These are phyloP conservation scores for Cepaea nemoralis DNA, from an alignment of 1,140 invertebrate species.

Conservation along the genomic window DNA sequence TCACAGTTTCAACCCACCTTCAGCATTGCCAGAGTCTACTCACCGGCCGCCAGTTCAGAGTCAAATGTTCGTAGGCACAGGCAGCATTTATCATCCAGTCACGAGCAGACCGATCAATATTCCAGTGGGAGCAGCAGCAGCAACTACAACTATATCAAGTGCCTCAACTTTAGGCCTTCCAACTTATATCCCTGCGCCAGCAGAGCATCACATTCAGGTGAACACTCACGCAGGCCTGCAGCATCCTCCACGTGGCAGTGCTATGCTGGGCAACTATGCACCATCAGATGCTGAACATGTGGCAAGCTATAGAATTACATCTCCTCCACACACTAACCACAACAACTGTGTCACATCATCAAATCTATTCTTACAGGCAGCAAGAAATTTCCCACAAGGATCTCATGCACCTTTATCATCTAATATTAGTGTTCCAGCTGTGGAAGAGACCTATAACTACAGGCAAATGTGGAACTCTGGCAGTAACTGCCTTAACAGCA, in stretches of 20 bases:
- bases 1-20: background rate
- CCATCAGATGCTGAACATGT: conserved; percentile 3
- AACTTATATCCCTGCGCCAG: conserved; percentile 29
- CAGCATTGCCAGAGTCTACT: conserved; percentile 6
- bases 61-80: conserved; percentile 27
- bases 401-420: conserved; percentile 22
- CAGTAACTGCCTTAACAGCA: conserved; percentile 11
- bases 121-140: conserved; percentile 19
- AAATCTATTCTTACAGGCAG: conserved; percentile 52
- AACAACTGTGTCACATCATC: conserved; percentile 64
- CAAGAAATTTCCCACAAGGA: conserved; percentile 29
- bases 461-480: conserved; percentile 27
- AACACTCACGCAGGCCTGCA: conserved; percentile 26
- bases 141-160: conserved; percentile 14
- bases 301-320: conserved; percentile 58
- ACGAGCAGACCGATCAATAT: conserved; percentile 26
- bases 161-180: conserved; percentile 17
- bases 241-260: conserved; percentile 29
- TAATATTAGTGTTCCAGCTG: background rate
- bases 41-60: conserved; percentile 14
- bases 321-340: conserved; percentile 51
- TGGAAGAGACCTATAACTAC: conserved; percentile 24
- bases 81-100: conserved; percentile 27
- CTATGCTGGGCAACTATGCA: conserved; percentile 39
- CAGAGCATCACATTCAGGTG: conserved; percentile 22